Evolutionary conservation across 1,140 invertebrate genomes (phyloP), one percentile per base, ranked within the genome.

Genomic region (Monochamus saltuarius): DNA sequence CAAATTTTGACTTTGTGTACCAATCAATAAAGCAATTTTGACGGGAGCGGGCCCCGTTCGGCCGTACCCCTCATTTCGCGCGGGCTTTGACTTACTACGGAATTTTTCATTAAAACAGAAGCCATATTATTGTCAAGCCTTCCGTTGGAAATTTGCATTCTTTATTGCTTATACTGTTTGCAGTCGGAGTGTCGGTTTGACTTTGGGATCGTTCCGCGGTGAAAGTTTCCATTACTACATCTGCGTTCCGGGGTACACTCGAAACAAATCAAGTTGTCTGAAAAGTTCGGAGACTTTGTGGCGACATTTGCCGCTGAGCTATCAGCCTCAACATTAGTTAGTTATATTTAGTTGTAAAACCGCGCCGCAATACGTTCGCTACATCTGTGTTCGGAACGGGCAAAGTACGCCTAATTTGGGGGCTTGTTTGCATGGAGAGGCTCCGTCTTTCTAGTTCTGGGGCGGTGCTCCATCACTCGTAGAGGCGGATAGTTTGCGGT

Each of bases 211-310:
- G 22, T 29, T n/a, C 22, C 2, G 22, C 22, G 22, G 22, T 29
- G 22, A 29, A 29, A 29, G 22, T 29, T 29, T 29, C 22, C 22
- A 29, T 29, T 8, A 34, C 35, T 51, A 14, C 49, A 51, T 51
- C 37, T 51, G 49, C 49, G 35, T 51, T 35, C 13, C 11, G 49
- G n/a, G 7, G 37, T 51, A 36, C 49, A 14, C 13, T 36, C 29
- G 34, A 35, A 37, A 51, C 49, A 51, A 51, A 51, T 51, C 22
- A 51, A 51, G 49, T 51, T 51, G 49, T 51, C 49, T 19, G 49
- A 51, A 51, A 51, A 51, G 22, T 51, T 29, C 34, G n/a, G 49
- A 51, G 49, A 51, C 49, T 51, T 51, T 36, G 49, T 11, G 49
- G 49, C 49, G 35, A 51, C 49, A 51, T 51, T 51, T 51, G 49